Evolutionary conservation across 1,140 invertebrate genomes (phyloP).

Genomic region (Drosophila bocqueti): DNA sequence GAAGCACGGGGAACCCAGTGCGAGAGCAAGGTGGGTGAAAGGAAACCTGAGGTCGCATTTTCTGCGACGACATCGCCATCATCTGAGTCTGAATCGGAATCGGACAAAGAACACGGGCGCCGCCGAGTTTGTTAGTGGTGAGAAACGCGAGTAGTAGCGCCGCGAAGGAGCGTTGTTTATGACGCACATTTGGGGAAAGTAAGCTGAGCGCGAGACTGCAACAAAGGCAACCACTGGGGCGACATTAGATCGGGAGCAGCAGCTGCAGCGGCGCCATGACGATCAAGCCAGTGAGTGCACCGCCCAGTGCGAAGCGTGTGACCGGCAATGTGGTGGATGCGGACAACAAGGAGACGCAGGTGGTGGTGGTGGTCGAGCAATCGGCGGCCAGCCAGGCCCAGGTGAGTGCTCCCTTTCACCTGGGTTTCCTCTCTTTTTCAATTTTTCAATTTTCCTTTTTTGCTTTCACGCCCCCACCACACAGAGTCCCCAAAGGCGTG

Average conservation of each 20-base stretch:
- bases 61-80: conserved; percentile 38
- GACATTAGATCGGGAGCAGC: conserved; percentile 6
- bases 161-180: conserved; percentile 9
- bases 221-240: background rate
- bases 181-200: conserved; percentile 23
- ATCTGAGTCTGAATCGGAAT: conserved; percentile 7
- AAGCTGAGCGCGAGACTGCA: conserved; percentile 3
- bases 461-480: background rate
- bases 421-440: background rate
- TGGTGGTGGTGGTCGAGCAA: conserved; percentile 68
- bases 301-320: conserved; percentile 68
- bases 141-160: background rate
- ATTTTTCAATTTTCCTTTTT: conserved; percentile 9
- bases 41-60: conserved; percentile 35
- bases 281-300: conserved; percentile 78
- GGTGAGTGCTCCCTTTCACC: conserved; percentile 33
- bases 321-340: conserved; percentile 60
- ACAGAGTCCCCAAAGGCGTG: conserved; percentile 82
- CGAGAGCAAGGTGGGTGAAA: conserved; percentile 28
- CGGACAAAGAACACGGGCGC: conserved; percentile 42
- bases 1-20: background rate
- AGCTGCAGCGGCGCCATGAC: conserved; percentile 56
- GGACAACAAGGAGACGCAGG: conserved; percentile 68
- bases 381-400: conserved; percentile 72
- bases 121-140: conserved; percentile 10